Evolutionary conservation across 1,140 invertebrate species (phyloP), one percentile per base, ranked within the genome.

Genomic region (Drosophila chauvacae): DNA sequence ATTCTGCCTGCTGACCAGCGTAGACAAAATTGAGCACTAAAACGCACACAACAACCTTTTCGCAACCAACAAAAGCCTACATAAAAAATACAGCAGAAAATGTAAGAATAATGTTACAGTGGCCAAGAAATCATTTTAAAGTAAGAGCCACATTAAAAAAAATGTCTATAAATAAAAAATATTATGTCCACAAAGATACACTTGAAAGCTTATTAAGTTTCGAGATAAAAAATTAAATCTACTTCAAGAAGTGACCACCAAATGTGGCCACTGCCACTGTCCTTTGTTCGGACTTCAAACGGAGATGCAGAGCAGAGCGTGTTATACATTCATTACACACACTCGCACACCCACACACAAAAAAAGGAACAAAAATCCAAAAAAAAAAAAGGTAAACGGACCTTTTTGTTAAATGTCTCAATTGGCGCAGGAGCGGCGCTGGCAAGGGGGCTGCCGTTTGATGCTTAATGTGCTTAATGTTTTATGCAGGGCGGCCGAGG

Each of bases 331-430:
- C 58, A 77, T 77, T 69, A 76, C 53, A 59, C 41, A 75, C 41
- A 59, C 58, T 16, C 35, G n/a, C 39, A 37, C 42, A 51, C 11
- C 16, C 26, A 16, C 39, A 37, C 23, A 44, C 14, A 47, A 18
- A 41, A 37, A 33, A 28, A 44, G 26, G 4, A 50, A 10, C 3
- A 28, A 30, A 11, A 13, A 1, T 0, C 20, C 0, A 35, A 4
- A 2, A 35, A 13, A 37, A 63, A 68, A 68, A 68, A 81, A 81
- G 81, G 81, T 84, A 77, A 85, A 59, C 61, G 72, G 55, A 75
- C 80, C 83, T 68, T 87, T 69, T 86, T 86, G 83, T 87, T 86
- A 87, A 82, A 87, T 59, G 68, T 82, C 83, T 82, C 80, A 87
- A 82, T 86, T 86, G 80, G 47, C 35, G 39, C 50, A 51, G 48